A percentile compares a stretch with the other conserved stretches of the same genome.
These are phyloP conservation scores for Drosophila kikkawai DNA, from an alignment of 1,140 invertebrate genomes.

Conservation along the genomic window DNA sequence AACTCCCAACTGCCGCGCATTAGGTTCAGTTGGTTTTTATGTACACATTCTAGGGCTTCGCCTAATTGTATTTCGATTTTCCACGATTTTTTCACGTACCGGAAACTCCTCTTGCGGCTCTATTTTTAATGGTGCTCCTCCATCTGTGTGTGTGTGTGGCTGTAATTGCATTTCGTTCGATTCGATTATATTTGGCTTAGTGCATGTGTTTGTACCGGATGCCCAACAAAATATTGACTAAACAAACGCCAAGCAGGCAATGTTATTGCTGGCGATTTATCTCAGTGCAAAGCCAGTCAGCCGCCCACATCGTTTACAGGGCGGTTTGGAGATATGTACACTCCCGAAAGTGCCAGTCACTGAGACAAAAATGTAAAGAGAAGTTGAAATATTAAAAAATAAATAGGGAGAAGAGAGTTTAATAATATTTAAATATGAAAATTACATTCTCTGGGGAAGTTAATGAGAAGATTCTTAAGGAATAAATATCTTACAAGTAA, in stretches of 20 bases:
- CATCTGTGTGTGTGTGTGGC: slow-evolving; percentile 13
- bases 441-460: not conserved
- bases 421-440: not conserved
- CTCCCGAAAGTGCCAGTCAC: slow-evolving; percentile 13
- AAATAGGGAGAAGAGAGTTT: too few relatives aligned
- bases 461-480: not conserved
- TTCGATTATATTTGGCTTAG: slow-evolving; percentile 16
- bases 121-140: slow-evolving; percentile 1
- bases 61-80: slow-evolving; percentile 74
- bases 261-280: slow-evolving; percentile 66
- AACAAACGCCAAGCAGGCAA: slow-evolving; percentile 64
- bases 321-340: not conserved
- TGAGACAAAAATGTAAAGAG: not conserved
- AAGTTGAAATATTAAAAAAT: not conserved
- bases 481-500: not conserved
- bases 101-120: slow-evolving; percentile 22
- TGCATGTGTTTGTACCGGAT: slow-evolving; percentile 22
- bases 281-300: slow-evolving; percentile 52
- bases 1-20: slow-evolving; percentile 19
- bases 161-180: slow-evolving; percentile 27
- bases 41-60: slow-evolving; percentile 28
- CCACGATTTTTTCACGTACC: slow-evolving; percentile 27
- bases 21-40: slow-evolving; percentile 44
- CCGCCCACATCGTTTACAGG: slow-evolving; percentile 29
- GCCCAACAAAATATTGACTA: slow-evolving; percentile 75